phyloP scores from a whole-genome alignment of 92 coral and sea anemone species.

The Micromussa lordhowensis region DNA sequence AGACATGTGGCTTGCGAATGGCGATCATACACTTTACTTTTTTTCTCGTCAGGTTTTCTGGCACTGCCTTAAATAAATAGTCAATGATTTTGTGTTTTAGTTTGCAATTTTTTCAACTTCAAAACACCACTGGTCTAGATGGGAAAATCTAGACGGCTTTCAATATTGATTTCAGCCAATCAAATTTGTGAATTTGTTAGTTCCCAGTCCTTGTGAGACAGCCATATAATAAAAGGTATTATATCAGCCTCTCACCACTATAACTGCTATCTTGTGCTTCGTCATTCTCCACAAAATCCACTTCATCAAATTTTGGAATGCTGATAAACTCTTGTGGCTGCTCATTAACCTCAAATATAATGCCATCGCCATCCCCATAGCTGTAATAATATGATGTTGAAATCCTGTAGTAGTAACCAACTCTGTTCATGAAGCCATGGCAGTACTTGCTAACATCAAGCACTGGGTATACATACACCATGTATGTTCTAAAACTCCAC shows the following conservation, averaged over 20 bases:
- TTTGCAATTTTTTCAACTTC: no score
- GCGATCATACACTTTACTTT: no score
- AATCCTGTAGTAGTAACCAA: slow-evolving; percentile 81
- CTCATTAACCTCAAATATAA: slow-evolving; percentile 81
- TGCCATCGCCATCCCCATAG: slow-evolving; percentile 67
- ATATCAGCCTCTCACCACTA: slow-evolving; percentile 7
- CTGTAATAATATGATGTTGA: slow-evolving; percentile 81
- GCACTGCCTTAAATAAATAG: no score
- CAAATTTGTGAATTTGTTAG: no score
- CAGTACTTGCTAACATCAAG: slow-evolving; percentile 83
- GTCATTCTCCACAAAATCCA: slow-evolving; percentile 29
- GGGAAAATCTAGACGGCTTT: no score
- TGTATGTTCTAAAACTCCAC: slow-evolving; percentile 36
- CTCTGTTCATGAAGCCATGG: slow-evolving; percentile 79
- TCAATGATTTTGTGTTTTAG: no score
- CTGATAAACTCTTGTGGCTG: slow-evolving; percentile 60
- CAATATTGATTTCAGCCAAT: no score
- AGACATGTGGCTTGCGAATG: no score
- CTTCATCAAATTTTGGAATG: slow-evolving; percentile 29
- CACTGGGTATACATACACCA: slow-evolving; percentile 75
- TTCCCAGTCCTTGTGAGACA: no score
- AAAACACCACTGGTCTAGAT: no score
- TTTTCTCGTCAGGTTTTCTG: no score
- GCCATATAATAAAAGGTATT: no score
- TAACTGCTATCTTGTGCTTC: slow-evolving; percentile 22